Conservation (phyloP, 1,140 invertebrate genomes). For the Whitmania pigra region DNA sequence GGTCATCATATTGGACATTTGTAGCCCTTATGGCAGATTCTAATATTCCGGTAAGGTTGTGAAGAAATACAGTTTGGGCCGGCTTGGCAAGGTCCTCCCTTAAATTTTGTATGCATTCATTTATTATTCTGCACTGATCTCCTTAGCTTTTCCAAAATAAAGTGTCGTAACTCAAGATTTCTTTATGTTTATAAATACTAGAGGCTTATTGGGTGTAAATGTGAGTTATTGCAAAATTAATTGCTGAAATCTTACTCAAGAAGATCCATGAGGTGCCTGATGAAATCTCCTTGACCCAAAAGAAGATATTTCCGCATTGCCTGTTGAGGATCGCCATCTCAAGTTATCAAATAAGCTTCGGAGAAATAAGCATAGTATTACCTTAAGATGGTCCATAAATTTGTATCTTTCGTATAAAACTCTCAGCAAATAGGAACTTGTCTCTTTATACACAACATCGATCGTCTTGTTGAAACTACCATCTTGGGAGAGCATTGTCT, state of each 20-base stretch:
- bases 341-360: no score
- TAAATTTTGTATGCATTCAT: slow-evolving; percentile 26
- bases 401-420: slow-evolving; percentile 74
- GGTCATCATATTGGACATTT: slow-evolving; percentile 85
- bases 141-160: no score
- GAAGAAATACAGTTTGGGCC: slow-evolving; percentile 70
- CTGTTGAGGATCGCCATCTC: slow-evolving; percentile 32
- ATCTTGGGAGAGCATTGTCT: slow-evolving; percentile 56
- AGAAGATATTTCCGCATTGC: slow-evolving; percentile 78
- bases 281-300: slow-evolving; percentile 88
- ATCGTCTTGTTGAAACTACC: slow-evolving; percentile 64
- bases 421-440: slow-evolving; percentile 70
- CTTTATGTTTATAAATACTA: no score
- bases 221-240: slow-evolving; percentile 31
- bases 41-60: slow-evolving; percentile 74
- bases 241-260: slow-evolving; percentile 56
- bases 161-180: no score
- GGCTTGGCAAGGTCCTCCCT: slow-evolving; percentile 76
- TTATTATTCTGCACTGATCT: no score
- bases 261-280: slow-evolving; percentile 76
- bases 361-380: not conserved
- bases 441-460: slow-evolving; percentile 68
- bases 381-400: slow-evolving; percentile 70
- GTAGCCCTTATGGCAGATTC: slow-evolving; percentile 81
- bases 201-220: slow-evolving; percentile 9